Evolutionary conservation across 1,140 invertebrate genomes (phyloP), one percentile per base, ranked within the genome.

Genomic region (Drosophila carrolli): DNA sequence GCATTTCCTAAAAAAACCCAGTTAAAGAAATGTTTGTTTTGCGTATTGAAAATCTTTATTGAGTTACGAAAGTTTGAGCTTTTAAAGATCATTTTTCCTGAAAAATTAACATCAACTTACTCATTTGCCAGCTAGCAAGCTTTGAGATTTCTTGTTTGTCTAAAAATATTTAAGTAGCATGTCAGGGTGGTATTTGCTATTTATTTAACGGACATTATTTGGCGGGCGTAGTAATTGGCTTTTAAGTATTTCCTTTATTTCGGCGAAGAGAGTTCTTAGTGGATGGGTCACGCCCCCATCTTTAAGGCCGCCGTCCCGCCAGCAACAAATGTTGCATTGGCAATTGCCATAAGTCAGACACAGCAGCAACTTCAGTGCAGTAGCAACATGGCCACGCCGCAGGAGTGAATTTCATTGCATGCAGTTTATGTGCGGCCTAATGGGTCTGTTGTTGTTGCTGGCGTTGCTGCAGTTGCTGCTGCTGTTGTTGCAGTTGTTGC

Each of bases 241-340:
- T 47, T 59, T 59, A 54, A 54, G 40, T 23, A 54, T 54, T 19
- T 38, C 29, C 32, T 37, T 59, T 47, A 8, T 32, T 47, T 41
- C 7, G 7, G 27, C 9, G 8, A 43, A 46, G 47, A 27, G 50
- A 38, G 6, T 27, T 29, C 40, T 40, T 13, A 7, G 41, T 32
- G 32, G 14, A 7, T 9, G 14, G 27, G 41, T 75, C 73, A 75
- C 73, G 73, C 73, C 73, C 62, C 50, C 73, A 75, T 75, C 73
- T 16, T 53, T 47, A 43, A 50, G 40, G 62, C 63, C 19, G 11
- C 40, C 43, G 13, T 47, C 35, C 60, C 44, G 32, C 35, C 48
- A 77, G 84, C 83, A 88, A 88, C 84, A 88, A 88, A 88, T 88
- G 85, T 89, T 89, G 85, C 85, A 90, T 89, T 89, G 85, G 85